A percentile compares a stretch with the other conserved stretches of the same genome.
phyloP scores from a whole-genome alignment of 2,888 invertebrate genomes.

The Calliopum simillimum region DNA sequence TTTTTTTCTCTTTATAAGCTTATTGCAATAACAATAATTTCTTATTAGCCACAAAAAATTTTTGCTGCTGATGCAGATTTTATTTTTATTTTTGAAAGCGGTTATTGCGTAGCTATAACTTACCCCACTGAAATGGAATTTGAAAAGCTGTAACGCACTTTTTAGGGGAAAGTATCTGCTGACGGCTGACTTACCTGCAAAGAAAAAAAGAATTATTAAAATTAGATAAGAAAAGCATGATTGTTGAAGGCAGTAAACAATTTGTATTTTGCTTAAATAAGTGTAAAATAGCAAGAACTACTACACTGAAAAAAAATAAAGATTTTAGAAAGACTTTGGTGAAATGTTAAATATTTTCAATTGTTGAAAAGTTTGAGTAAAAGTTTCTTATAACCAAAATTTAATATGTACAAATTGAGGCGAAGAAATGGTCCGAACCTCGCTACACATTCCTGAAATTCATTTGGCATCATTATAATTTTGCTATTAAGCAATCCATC shows the following conservation, averaged over 20 bases:
- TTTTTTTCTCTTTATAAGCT: conserved; percentile 3
- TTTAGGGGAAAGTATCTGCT: conserved; percentile 6
- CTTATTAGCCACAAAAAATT: conserved; percentile 20
- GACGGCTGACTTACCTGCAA: conserved; percentile 21
- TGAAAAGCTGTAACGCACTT: background rate
- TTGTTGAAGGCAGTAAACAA: background rate
- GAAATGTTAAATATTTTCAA: too few relatives aligned
- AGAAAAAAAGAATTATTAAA: background rate
- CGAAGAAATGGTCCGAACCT: too few relatives aligned
- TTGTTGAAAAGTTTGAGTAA: too few relatives aligned
- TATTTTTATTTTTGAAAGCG: background rate
- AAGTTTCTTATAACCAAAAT: too few relatives aligned
- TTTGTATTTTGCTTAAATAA: too few relatives aligned
- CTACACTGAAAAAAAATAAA: too few relatives aligned
- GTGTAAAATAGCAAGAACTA: too few relatives aligned
- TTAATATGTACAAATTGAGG: too few relatives aligned
- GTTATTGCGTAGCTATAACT: background rate
- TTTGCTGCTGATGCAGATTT: background rate
- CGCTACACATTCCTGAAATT: too few relatives aligned
- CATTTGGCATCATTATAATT: too few relatives aligned
- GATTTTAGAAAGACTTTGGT: too few relatives aligned
- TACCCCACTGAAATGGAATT: conserved; percentile 1
- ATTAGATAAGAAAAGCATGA: background rate
- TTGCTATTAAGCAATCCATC: too few relatives aligned
- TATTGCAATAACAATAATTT: conserved; percentile 28